Base-by-base conservation (phyloP, 2,888 invertebrate species). In the Pomacea canaliculata region DNA sequence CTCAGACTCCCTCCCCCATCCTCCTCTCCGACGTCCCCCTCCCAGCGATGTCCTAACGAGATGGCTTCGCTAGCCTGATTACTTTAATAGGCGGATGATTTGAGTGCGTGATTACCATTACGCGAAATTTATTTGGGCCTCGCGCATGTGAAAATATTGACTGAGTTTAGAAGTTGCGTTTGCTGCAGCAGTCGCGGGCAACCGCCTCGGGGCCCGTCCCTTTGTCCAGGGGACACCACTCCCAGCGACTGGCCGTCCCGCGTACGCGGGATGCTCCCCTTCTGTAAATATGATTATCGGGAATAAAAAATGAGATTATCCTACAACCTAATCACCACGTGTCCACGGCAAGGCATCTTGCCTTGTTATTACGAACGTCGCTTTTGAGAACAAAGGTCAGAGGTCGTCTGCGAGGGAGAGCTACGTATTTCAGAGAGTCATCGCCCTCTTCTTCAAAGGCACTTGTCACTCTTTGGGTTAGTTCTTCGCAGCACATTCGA, bases 71-170 rank as follows among this genome's bases (percentile, higher is more conserved):
- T 49, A 12, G 27, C 27, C 70, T 70, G 70, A 70, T 70, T 49
- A 59, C 59, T 56, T 70, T 70, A 70, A 70, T 59, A 59, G 70
- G 59, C 49, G 70, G 56, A 70, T 70, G 51, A 70, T 70, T 70
- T 70, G 56, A 49, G 27, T n/a, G 70, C 56, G 70, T 70, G 23
- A 70, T 70, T 70, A 70, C 60, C 70, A 59, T 70, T 59, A 70
- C 70, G 56, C 23, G 51, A 60, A 70, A 70, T 70, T 19, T 70
- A 70, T 70, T 70, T 70, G 59, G 56, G 70, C 59, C 48, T 70
- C 51, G 56, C 70, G 23, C 51, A 23, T 23, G 70, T 13, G 18
- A 59, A 70, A 70, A 70, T 70, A 70, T 70, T 70, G 70, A 70
- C 70, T 10, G 70, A 59, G 16, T 23, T 70, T 68, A n/a, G 16